Evolutionary conservation across 2,888 invertebrate species (phyloP).

Genomic region (Caenorhabditis japonica): DNA sequence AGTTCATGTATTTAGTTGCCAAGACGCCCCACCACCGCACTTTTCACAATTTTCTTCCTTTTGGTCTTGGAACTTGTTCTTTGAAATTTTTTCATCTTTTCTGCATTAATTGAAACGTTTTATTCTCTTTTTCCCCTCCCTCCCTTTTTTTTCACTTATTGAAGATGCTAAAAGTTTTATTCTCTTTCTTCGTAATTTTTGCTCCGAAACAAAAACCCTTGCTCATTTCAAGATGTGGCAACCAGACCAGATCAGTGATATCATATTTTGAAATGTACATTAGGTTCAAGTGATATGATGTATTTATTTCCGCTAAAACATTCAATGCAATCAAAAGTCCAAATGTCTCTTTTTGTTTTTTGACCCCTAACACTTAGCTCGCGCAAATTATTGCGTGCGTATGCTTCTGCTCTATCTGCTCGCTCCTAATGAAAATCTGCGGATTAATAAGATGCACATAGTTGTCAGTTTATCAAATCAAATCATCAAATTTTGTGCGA

Average conservation of each 20-base stretch:
- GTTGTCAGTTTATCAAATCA: too few species aligned
- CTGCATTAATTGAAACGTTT: conserved; percentile 41
- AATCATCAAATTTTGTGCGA: conserved; percentile 1
- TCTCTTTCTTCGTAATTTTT: background rate
- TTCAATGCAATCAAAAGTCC: too few species aligned
- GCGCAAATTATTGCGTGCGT: conserved; percentile 6
- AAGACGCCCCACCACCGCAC: conserved; percentile 21
- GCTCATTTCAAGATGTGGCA: too few species aligned
- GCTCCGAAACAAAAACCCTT: background rate
- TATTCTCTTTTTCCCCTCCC: conserved; percentile 24
- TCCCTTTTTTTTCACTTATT: too few species aligned
- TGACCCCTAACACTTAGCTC: too few species aligned
- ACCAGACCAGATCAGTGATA: too few species aligned
- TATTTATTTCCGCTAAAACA: too few species aligned
- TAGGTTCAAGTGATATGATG: too few species aligned
- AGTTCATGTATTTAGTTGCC: conserved; percentile 33
- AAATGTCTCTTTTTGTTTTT: too few species aligned
- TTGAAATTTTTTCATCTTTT: background rate
- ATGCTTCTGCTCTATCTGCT: too few species aligned
- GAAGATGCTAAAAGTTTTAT: background rate
- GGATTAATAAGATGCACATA: too few species aligned
- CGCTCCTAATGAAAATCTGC: conserved; percentile 15
- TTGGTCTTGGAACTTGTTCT: background rate
- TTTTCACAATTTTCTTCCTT: background rate
- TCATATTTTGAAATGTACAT: too few species aligned